These are phyloP conservation scores for Motacilla alba DNA, from an alignment of 2,113 vertebrate species.

Conservation along the genomic window DNA sequence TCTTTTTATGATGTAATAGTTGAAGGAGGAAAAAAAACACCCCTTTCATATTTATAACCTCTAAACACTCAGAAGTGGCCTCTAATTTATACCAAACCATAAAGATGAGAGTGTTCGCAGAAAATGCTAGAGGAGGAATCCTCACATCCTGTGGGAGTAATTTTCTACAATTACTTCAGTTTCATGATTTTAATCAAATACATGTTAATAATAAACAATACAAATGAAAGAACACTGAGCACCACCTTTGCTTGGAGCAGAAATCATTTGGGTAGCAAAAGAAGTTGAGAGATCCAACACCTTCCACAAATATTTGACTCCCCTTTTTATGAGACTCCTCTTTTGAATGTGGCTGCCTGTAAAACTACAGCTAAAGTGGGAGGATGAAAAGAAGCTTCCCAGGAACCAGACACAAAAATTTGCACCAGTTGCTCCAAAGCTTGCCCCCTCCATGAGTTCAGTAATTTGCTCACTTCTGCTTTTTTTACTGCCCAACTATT, in stretches of 20 bases:
- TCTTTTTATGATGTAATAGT: not conserved
- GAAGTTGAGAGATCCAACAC: not conserved
- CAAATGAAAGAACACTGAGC: not conserved
- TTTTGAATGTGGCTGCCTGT: conserved; percentile 4
- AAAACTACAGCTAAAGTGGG: not conserved
- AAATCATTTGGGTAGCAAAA: not conserved
- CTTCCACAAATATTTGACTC: not conserved
- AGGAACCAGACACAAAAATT: not conserved
- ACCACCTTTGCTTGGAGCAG: not conserved
- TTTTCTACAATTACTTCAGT: not conserved
- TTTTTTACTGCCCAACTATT: not conserved
- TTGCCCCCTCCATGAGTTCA: not conserved
- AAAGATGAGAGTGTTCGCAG: not conserved
- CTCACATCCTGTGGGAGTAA: not conserved
- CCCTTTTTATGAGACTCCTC: not conserved
- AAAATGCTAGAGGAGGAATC: not conserved
- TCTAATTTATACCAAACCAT: not conserved
- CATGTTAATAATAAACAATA: not conserved
- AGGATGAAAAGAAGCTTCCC: not conserved
- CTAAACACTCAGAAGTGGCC: not conserved
- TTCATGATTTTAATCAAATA: not conserved
- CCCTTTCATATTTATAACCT: not conserved
- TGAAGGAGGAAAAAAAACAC: not conserved
- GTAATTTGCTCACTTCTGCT: not conserved
- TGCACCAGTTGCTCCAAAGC: not conserved